Base-by-base conservation (phyloP, 2,888 invertebrate species). In the Drosophila histrio region DNA sequence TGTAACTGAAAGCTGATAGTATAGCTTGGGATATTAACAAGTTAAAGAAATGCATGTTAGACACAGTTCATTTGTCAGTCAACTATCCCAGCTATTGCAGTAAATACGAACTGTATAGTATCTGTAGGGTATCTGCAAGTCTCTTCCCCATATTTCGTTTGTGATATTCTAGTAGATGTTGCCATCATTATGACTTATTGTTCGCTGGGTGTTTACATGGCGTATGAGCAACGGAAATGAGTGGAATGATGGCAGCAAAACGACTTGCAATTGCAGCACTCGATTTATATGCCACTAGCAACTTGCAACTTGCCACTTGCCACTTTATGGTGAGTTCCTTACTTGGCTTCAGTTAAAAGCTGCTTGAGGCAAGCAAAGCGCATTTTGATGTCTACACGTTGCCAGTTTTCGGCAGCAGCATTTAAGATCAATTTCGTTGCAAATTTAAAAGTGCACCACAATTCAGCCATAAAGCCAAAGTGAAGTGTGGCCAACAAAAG, bases 111-210 rank as follows among this genome's bases (percentile, higher is more conserved):
- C n/a, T n/a, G n/a, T n/a, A n/a, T n/a, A n/a, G n/a, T n/a, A n/a
- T n/a, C n/a, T n/a, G 0, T 26, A 32, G 53, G 43, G 59, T 59
- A 21, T 26, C n/a, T 53, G 19, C 0, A 2, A 17, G 43, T 53
- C 9, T 53, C 9, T 5, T 8, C 0, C 1, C 1, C 1, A 19
- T 17, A 6, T 38, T 17, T 11, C 2, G 9, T 38, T 4, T 2
- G 5, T 19, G 5, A 2, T 21, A 9, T 36, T 15, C n/a, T 30
- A 15, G 19, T n/a, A 22, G 39, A 9, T 24, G 28, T 38, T 53
- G 77, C 41, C 77, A 68, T 81, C 79, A 82, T 82, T 85, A 85
- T 82, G 77, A 77, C 75, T 82, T 72, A 85, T 81, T 81, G 82
- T 81, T 79, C 67, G 63, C 52, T 39, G 56, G 44, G 54, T 82